Evolutionary conservation across 2,888 invertebrate genomes (phyloP), one percentile per base, ranked within the genome.

Genomic region (Amblyjoppa proteus): DNA sequence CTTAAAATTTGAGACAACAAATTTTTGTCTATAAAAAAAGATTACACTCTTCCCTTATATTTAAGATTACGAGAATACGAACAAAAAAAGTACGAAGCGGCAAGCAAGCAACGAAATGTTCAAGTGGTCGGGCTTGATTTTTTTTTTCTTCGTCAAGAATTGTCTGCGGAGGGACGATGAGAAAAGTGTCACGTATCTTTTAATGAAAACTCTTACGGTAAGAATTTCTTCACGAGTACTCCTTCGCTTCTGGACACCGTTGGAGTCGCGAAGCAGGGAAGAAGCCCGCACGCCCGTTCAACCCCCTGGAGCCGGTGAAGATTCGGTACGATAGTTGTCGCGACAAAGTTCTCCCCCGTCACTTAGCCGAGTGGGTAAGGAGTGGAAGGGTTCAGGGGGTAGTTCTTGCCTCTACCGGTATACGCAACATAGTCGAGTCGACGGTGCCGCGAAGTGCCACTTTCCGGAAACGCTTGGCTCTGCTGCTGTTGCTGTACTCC

Each of bases 271-370:
- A 20, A 77, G 69, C 71, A 66, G 49, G 53, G 34, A 56, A 82
- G 71, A 76, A 85, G 74, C 71, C 51, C 58, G 73, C n/a, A 41
- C 61, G 66, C 58, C n/a, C 31, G 45, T 51, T 45, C 58, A 51
- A 56, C 69, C 68, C 53, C 69, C 16, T 64, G 25, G 71, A 13
- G 53, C 75, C n/a, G 64, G 31, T 34, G 41, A 73, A 80, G 76
- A 80, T 80, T 80, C 75, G 58, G 64, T 70, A 77, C 73, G 80
- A 81, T 83, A 80, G 85, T 80, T 83, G 88, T 90, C 81, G 58
- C 71, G 83, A 79, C 81, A 78, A 85, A 86, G 83, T 87, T 86
- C 86, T 81, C 74, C 61, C 64, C 56, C 80, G 66, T 80, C 83
- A 81, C 83, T 87, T 86, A 78, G 81, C 73, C 68, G 41, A 41